phyloP scores from a whole-genome alignment of 2,888 invertebrate genomes.

The Nezara viridula region DNA sequence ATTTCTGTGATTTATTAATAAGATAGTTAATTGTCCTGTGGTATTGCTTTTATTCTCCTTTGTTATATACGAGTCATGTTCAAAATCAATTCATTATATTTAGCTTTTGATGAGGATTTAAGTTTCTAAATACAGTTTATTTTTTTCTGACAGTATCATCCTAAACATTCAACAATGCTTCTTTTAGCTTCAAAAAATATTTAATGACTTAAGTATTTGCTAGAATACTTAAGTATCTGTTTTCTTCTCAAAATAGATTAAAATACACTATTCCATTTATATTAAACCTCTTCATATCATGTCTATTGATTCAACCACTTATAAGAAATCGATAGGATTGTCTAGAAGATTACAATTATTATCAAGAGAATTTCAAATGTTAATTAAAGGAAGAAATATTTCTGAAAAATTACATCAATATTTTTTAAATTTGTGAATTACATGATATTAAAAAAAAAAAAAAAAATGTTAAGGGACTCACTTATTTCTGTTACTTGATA shows the following conservation, averaged over 20 bases:
- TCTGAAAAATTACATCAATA: too few species aligned
- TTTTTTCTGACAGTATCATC: background rate
- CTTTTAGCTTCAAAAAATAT: background rate
- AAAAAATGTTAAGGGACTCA: too few species aligned
- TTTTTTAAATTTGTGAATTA: too few species aligned
- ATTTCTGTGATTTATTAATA: background rate
- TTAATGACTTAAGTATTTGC: too few species aligned
- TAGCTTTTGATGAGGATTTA: background rate
- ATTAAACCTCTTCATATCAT: too few species aligned
- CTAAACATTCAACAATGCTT: background rate
- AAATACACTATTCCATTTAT: too few species aligned
- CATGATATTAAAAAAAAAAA: too few species aligned
- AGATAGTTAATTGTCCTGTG: background rate
- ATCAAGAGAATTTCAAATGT: background rate
- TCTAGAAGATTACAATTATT: background rate
- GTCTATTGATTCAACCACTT: slow-evolving; percentile 1
- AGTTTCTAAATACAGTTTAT: background rate
- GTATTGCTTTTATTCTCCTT: background rate
- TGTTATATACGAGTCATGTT: too few species aligned
- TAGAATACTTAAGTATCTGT: background rate
- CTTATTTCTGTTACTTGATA: too few species aligned
- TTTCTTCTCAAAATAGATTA: background rate
- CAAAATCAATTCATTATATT: background rate
- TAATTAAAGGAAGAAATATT: background rate
- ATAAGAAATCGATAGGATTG: background rate